phyloP scores from a whole-genome alignment of 2,797 vertebrate genomes.

The Siniperca scherzeri region DNA sequence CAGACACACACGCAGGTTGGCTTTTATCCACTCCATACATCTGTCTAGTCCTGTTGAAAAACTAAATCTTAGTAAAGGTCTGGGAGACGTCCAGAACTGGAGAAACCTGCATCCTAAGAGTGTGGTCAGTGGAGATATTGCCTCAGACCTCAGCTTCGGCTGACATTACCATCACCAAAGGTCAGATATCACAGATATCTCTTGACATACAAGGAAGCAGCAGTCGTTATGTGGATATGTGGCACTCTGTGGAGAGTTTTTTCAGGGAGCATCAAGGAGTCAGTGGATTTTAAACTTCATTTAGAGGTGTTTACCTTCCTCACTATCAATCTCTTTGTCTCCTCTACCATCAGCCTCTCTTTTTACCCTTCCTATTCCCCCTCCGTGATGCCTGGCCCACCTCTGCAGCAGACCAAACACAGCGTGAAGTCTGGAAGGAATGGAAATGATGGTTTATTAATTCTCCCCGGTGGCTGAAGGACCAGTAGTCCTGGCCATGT shows the following conservation, averaged over 20 bases:
- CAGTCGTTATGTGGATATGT: slow-evolving; percentile 37
- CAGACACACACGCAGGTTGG: slow-evolving; percentile 18
- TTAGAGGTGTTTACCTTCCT: slow-evolving; percentile 47
- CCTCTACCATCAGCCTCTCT: slow-evolving; percentile 27
- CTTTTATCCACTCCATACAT: slow-evolving; percentile 61
- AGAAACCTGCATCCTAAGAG: slow-evolving; percentile 61
- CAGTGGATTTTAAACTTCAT: slow-evolving; percentile 72
- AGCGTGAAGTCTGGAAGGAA: slow-evolving; percentile 72
- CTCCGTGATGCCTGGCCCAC: slow-evolving; percentile 40
- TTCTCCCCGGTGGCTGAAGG: slow-evolving; percentile 70
- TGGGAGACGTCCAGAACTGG: slow-evolving; percentile 54
- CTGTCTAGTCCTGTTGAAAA: slow-evolving; percentile 67
- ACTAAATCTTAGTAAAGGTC: slow-evolving; percentile 80
- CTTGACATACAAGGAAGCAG: slow-evolving; percentile 38
- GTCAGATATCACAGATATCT: slow-evolving; percentile 81
- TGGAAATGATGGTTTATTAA: slow-evolving; percentile 82
- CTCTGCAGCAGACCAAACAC: slow-evolving; percentile 71
- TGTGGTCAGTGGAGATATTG: slow-evolving; percentile 51
- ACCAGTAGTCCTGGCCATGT: slow-evolving; percentile 57
- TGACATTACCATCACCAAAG: slow-evolving; percentile 76
- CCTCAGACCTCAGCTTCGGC: slow-evolving; percentile 57
- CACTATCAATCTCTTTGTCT: slow-evolving; percentile 23
- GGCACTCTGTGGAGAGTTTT: slow-evolving; percentile 32
- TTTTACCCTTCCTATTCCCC: not conserved
- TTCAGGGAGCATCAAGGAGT: slow-evolving; percentile 36